phyloP scores from a whole-genome alignment of 2,113 vertebrate genomes.

The Reinhardtius hippoglossoides region DNA sequence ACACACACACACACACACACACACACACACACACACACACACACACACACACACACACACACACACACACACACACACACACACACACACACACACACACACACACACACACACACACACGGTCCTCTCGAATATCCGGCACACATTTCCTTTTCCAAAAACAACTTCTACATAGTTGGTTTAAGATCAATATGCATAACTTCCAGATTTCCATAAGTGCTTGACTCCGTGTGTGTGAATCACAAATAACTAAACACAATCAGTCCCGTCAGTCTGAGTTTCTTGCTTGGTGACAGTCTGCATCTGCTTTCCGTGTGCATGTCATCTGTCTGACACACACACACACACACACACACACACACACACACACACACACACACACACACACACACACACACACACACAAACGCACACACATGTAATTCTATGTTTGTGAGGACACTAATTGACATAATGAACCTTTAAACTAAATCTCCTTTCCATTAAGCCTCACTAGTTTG shows the following conservation, averaged over 20 bases:
- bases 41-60: slow-evolving; percentile 52
- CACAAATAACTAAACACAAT: slow-evolving; percentile 72
- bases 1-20: slow-evolving; percentile 23
- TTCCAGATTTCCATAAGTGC: slow-evolving; percentile 51
- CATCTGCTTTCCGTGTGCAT: slow-evolving; percentile 73
- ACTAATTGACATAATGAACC: not conserved
- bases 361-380: not conserved
- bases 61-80: slow-evolving; percentile 48
- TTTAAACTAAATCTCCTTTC: not conserved
- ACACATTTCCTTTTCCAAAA: slow-evolving; percentile 77
- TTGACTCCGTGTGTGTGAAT: slow-evolving; percentile 42
- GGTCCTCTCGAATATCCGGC: slow-evolving; percentile 75
- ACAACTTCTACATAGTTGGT: slow-evolving; percentile 70
- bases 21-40: slow-evolving; percentile 52
- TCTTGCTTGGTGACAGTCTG: slow-evolving; percentile 80
- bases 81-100: slow-evolving; percentile 49
- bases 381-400: not conserved
- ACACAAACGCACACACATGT: not conserved
- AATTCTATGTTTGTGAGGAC: not conserved
- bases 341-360: not conserved
- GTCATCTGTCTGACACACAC: slow-evolving; percentile 69
- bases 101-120: slow-evolving; percentile 25
- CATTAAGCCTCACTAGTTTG: not conserved
- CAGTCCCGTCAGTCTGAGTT: slow-evolving; percentile 75
- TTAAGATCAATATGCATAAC: slow-evolving; percentile 74